A percentile compares a stretch with the other conserved stretches of the same genome.
Evolutionary conservation across 1,140 invertebrate species (phyloP).

Genomic region (Acyrthosiphon pisum): DNA sequence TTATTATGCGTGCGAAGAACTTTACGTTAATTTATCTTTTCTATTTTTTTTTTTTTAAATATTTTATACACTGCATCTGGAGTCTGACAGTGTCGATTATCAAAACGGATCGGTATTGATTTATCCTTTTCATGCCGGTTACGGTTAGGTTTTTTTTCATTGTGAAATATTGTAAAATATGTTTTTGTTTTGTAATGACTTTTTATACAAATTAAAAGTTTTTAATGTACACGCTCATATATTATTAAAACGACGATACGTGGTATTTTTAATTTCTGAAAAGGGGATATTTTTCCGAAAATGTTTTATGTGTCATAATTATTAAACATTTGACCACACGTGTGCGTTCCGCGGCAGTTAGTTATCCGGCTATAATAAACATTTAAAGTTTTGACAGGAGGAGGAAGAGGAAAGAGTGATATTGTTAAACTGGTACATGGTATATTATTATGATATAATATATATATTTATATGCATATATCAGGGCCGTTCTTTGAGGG

Average conservation of each 20-base stretch:
- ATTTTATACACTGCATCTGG: background rate
- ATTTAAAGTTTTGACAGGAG: background rate
- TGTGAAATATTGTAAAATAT: background rate
- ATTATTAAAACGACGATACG: constrained; percentile 2
- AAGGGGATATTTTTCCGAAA: background rate
- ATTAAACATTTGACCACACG: background rate
- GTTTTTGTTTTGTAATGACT: constrained; percentile 1
- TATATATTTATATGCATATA: background rate
- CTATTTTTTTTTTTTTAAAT: background rate
- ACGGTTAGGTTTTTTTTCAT: background rate
- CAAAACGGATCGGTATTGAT: background rate
- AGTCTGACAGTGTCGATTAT: background rate
- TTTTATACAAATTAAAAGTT: background rate
- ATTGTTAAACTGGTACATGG: background rate
- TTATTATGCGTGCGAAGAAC: background rate
- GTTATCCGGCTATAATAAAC: background rate
- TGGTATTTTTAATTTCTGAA: background rate
- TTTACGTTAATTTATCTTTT: background rate
- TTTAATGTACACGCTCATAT: background rate
- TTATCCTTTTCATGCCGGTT: background rate
- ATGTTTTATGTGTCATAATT: background rate
- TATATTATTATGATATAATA: background rate
- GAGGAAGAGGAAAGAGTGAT: background rate
- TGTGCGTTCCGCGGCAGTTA: background rate
- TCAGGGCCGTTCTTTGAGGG: too few relatives aligned